Base-by-base conservation (phyloP, 2,888 invertebrate species). In the Drosophila vallismaia region DNA sequence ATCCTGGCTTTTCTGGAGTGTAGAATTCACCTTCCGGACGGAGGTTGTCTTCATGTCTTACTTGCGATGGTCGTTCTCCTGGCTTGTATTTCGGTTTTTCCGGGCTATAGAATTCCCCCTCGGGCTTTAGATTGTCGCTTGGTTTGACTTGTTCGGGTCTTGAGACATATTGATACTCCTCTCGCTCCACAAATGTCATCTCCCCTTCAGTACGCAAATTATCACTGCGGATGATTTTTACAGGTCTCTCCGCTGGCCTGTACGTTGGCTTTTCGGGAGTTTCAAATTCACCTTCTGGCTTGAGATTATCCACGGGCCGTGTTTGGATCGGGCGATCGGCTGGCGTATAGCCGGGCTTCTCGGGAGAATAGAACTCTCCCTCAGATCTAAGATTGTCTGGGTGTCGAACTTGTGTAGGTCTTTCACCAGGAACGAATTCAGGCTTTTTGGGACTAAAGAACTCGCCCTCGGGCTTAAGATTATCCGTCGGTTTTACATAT, bases 201-300 rank as follows among this genome's bases (percentile, higher is more conserved):
- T 70, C 69, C 0, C 68, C 68, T 14, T 68, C 68, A 26, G 68
- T 57, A 1, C 68, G 67, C 42, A 89, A 77, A 6, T 94, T 94
- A 74, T 94, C 94, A 29, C 79, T 71, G 0, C 92, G 93, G 57
- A 90, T 92, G 1, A 92, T 92, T 58, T 92, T 92, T 3, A 89
- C 84, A 64, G 90, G 89, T 28, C 92, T 88, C 66, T 93, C 93
- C n/a, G 92, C 93, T 19, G 93, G 93, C n/a, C 89, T 89, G 81
- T 91, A 92, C 66, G 90, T 90, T 3, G 89, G 79, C 66, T 92
- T 91, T 14, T 91, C 90, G 0, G 92, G 92, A 49, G 92, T 89
- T 71, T 93, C 92, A 64, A 94, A 94, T 1, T 93, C 92, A 8
- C 94, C 94, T 92, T 94, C 94, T 0, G 93, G 93, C 62, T 88